Evolutionary conservation across 2,797 vertebrate species (phyloP).

Genomic region (Synanceia verrucosa): DNA sequence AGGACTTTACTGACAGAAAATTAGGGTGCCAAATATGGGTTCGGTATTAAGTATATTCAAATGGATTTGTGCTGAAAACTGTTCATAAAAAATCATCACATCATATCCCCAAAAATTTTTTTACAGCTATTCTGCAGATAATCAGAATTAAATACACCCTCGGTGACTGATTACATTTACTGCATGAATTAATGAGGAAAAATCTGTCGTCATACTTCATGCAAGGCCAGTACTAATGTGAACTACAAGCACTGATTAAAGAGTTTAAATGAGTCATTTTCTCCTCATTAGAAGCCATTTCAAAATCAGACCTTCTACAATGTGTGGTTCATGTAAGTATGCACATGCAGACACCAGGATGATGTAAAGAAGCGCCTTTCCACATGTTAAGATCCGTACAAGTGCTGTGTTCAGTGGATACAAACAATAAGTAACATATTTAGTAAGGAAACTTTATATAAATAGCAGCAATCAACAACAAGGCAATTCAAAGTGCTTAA

Average conservation of each 20-base stretch:
- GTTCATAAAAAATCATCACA: neutral
- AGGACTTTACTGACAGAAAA: slow-evolving; percentile 18
- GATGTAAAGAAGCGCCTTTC: neutral
- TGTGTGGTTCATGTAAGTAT: neutral
- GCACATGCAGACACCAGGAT: neutral
- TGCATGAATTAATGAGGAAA: neutral
- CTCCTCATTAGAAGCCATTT: neutral
- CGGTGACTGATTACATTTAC: slow-evolving; percentile 1
- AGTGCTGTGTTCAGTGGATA: neutral
- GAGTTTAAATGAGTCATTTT: neutral
- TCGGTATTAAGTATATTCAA: neutral
- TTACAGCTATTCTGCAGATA: neutral
- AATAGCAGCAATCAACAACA: neutral
- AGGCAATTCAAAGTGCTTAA: neutral
- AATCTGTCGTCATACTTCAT: neutral
- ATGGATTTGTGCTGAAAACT: neutral
- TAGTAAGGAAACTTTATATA: neutral
- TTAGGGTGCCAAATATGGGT: neutral
- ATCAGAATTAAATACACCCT: neutral
- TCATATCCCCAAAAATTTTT: neutral
- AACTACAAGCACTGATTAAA: neutral
- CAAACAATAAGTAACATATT: neutral
- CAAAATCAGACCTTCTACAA: neutral
- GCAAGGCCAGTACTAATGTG: neutral
- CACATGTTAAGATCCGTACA: neutral